These are phyloP conservation scores for Eulemur coronatus DNA, from an alignment of 2,797 vertebrate genomes.

Conservation along the genomic window DNA sequence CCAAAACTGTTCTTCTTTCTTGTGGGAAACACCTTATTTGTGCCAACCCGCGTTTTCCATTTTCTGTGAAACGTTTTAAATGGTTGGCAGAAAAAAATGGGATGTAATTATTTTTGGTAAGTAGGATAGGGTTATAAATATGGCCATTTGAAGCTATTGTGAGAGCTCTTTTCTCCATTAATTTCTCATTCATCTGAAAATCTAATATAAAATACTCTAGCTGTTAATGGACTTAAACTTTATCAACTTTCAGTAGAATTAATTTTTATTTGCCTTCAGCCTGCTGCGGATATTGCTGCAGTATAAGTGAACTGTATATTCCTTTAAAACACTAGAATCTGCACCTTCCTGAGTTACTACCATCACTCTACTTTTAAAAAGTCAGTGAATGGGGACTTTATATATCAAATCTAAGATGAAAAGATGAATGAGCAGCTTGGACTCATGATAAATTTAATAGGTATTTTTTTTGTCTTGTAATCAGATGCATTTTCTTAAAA, in stretches of 20 bases:
- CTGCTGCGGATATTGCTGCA: neutral
- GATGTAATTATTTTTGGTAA: slow-evolving; percentile 66
- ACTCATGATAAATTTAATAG: neutral
- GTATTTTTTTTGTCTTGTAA: neutral
- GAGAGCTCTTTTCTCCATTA: slow-evolving; percentile 41
- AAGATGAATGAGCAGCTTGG: neutral
- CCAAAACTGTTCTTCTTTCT: slow-evolving; percentile 25
- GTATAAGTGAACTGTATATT: neutral
- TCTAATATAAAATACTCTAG: slow-evolving; percentile 56
- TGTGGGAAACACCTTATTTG: neutral
- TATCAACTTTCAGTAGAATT: slow-evolving; percentile 52
- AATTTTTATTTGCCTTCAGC: slow-evolving; percentile 12
- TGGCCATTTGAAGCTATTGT: slow-evolving; percentile 14
- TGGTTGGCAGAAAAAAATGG: slow-evolving; percentile 47
- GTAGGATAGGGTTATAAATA: slow-evolving; percentile 62
- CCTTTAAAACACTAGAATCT: neutral
- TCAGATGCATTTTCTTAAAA: neutral
- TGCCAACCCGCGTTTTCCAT: neutral
- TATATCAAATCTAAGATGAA: neutral
- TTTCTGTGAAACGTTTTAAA: slow-evolving; percentile 36
- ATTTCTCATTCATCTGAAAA: slow-evolving; percentile 67
- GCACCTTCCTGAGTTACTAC: neutral
- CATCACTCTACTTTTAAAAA: neutral
- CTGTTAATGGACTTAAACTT: slow-evolving; percentile 52
- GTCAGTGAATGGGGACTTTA: neutral